Evolutionary conservation across 2,113 vertebrate species (phyloP).

Genomic region (Eupsittula cactorum): DNA sequence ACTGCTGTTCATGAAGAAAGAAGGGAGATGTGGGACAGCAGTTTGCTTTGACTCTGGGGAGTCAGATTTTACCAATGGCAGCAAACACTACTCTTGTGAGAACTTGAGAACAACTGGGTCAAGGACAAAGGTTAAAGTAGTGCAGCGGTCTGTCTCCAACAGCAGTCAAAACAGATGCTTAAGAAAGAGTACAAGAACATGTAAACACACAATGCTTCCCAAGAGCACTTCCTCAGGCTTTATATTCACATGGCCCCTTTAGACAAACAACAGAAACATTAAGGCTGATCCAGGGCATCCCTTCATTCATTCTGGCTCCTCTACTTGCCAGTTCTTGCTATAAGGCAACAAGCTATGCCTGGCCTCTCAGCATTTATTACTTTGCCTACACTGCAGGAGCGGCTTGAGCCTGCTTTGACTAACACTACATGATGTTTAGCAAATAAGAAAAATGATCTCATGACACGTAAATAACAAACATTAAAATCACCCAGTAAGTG

Average conservation of each 20-base stretch:
- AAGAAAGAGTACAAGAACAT: background rate
- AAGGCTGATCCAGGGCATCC: background rate
- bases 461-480: background rate
- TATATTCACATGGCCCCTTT: background rate
- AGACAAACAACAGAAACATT: slow-evolving; percentile 5
- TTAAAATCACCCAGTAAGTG: background rate
- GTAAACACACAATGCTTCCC: background rate
- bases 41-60: background rate
- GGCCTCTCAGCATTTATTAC: background rate
- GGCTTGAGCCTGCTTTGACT: background rate
- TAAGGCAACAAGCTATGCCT: background rate
- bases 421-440: background rate
- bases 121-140: background rate
- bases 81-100: background rate
- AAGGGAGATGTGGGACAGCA: background rate
- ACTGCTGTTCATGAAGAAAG: background rate
- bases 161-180: slow-evolving; percentile 39
- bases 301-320: background rate
- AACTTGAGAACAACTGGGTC: background rate
- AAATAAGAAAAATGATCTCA: background rate
- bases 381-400: background rate
- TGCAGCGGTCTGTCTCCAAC: background rate
- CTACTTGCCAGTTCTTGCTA: background rate
- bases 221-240: background rate
- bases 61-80: background rate